Evolutionary conservation across 2,113 vertebrate species (phyloP).

Genomic region (Typhlomys cinereus): DNA sequence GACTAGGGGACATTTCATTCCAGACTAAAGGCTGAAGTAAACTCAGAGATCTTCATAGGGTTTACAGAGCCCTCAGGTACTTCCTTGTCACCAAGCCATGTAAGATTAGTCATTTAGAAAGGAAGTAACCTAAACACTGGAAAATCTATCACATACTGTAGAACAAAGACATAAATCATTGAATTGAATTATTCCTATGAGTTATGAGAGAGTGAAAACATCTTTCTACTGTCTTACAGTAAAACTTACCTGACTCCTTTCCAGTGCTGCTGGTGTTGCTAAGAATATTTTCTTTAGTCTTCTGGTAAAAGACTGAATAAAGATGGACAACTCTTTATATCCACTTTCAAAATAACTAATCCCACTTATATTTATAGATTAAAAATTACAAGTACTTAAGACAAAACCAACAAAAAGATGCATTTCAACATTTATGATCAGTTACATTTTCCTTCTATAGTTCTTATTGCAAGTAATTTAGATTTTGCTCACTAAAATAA

Average conservation of each 20-base stretch:
- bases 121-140: neutral
- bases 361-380: neutral
- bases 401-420: neutral
- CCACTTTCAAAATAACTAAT: slow-evolving; percentile 8
- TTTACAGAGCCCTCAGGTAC: neutral
- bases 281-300: slow-evolving; percentile 44
- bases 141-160: neutral
- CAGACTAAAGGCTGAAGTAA: neutral
- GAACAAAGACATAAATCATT: slow-evolving; percentile 1
- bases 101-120: slow-evolving; percentile 30
- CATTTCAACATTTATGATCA: slow-evolving; percentile 31
- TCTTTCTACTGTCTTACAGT: neutral
- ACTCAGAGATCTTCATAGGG: neutral
- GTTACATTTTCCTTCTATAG: slow-evolving; percentile 17
- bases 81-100: neutral
- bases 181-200: neutral
- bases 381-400: slow-evolving; percentile 15
- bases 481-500: slow-evolving; percentile 19
- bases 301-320: neutral
- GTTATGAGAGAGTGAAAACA: neutral
- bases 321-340: neutral
- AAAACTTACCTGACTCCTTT: neutral
- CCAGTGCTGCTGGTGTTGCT: neutral
- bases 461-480: slow-evolving; percentile 53
- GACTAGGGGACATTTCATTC: neutral